Base-by-base conservation (phyloP, 2,113 vertebrate genomes). In the Brachypteracias leptosomus region DNA sequence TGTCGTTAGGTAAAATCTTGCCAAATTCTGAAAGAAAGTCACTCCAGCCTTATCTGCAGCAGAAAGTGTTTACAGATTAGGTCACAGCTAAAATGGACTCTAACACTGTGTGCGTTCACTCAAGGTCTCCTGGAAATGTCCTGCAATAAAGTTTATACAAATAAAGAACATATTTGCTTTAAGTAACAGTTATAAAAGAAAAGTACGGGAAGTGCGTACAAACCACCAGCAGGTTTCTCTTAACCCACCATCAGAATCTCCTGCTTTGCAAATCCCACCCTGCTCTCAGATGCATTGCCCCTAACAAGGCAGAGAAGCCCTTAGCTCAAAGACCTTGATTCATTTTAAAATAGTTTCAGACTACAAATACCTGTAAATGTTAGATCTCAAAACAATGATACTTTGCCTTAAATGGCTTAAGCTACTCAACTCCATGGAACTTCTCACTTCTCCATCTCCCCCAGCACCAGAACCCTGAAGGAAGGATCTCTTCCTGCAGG, bases 101-200 rank as follows among this genome's bases (percentile, higher is more conserved):
- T 85, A 96, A 91, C 61, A 89, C 44, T 18, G 75, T 26, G 47
- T 74, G 59, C 24, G 42, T 77, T 93, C 89, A 88, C 51, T 78
- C 94, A 96, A 96, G 94, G 92, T 94, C 76, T 95, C 78, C 88
- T 85, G 47, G 87, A 95, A 95, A 95, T 21, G 59, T 77, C 80
- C 91, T 67, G 85, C 51, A 95, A 80, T 93, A 72, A 74, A n/a
- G 90, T 89, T 96, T 66, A 82, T 29, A 63, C 84, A 93, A 95
- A 95, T 78, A 95, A 71, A 90, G 58, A 61, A 58, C 2, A 1
- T 96, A 88, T 97, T 96, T 96, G 90, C 93, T 96, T 93, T 89
- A 89, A 93, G 86, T 85, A 90, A 89, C 66, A 4, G 31, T 70
- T 81, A 75, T 78, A 89, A 62, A 63, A 76, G 72, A 89, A 85